Percentiles rank a stretch among this genome's conserved stretches.
Evolutionary conservation across 1,140 invertebrate species (phyloP).

Genomic region (Varroa destructor): DNA sequence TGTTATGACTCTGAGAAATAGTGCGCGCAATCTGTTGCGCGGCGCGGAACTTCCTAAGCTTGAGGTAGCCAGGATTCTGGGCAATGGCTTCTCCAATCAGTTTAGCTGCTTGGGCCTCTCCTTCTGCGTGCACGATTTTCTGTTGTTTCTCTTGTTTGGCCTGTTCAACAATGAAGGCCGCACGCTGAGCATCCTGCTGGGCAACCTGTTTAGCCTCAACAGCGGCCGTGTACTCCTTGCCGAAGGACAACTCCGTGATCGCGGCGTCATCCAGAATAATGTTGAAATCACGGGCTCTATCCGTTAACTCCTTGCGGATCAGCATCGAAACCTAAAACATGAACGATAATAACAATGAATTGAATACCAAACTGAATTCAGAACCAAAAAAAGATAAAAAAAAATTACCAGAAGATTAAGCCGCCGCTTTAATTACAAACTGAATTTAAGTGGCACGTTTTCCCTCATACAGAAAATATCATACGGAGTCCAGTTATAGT

Average conservation of each 20-base stretch:
- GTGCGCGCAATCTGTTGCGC: constrained; percentile 93
- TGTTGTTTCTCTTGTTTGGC: constrained; percentile 96
- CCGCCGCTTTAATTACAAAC: background rate
- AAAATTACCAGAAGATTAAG: constrained; percentile 3
- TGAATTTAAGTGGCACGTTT: background rate
- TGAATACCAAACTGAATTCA: constrained; percentile 30
- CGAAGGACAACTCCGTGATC: constrained; percentile 94
- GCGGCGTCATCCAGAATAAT: constrained; percentile 99
- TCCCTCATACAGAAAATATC: too few species aligned
- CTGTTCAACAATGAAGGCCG: constrained; percentile 92
- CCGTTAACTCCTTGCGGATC: constrained; percentile 81
- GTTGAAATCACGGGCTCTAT: constrained; percentile 94
- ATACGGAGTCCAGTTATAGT: too few species aligned
- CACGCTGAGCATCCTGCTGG: constrained; percentile 96
- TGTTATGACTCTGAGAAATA: constrained; percentile 82
- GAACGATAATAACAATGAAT: constrained; percentile 29
- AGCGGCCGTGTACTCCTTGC: constrained; percentile 97
- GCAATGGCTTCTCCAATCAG: constrained; percentile 65
- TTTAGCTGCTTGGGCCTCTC: constrained; percentile 95
- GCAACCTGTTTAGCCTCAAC: constrained; percentile 98
- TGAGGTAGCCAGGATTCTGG: constrained; percentile 91
- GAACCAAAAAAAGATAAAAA: constrained; percentile 44
- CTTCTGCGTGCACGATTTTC: constrained; percentile 98
- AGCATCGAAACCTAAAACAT: constrained; percentile 61
- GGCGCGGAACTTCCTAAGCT: constrained; percentile 89